phyloP scores from a whole-genome alignment of 2,797 vertebrate species.

The Myripristis murdjan region DNA sequence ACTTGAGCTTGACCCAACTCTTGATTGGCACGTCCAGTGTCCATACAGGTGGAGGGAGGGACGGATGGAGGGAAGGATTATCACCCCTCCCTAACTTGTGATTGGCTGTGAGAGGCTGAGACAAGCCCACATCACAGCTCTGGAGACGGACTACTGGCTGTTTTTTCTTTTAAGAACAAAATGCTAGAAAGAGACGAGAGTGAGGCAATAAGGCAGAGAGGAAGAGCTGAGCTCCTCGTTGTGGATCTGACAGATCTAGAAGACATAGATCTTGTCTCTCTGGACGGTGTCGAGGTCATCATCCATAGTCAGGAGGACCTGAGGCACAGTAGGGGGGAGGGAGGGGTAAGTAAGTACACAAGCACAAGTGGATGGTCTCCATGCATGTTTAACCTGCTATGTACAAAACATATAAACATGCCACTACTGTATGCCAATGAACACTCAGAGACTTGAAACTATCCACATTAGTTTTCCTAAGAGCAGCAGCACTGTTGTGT shows the following conservation, averaged over 20 bases:
- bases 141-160: constrained; percentile 64
- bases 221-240: constrained; percentile 46
- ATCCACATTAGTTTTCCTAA: no score
- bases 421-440: no score
- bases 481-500: no score
- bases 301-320: constrained; percentile 97
- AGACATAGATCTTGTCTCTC: constrained; percentile 97
- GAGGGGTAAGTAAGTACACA: neutral
- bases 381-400: no score
- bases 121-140: constrained; percentile 31
- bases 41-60: constrained; percentile 52
- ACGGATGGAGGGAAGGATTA: constrained; percentile 1
- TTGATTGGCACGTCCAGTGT: constrained; percentile 78
- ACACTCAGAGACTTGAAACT: no score
- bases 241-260: constrained; percentile 78
- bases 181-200: constrained; percentile 16
- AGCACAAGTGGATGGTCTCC: no score
- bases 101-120: constrained; percentile 46
- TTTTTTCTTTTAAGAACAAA: constrained; percentile 55
- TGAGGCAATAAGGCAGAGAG: constrained; percentile 70
- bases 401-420: no score
- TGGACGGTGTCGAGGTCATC: constrained; percentile 95
- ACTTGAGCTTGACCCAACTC: constrained; percentile 31
- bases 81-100: constrained; percentile 33
- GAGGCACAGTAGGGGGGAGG: neutral